phyloP scores from a whole-genome alignment of 2,113 vertebrate species.

The Trogon surrucura region DNA sequence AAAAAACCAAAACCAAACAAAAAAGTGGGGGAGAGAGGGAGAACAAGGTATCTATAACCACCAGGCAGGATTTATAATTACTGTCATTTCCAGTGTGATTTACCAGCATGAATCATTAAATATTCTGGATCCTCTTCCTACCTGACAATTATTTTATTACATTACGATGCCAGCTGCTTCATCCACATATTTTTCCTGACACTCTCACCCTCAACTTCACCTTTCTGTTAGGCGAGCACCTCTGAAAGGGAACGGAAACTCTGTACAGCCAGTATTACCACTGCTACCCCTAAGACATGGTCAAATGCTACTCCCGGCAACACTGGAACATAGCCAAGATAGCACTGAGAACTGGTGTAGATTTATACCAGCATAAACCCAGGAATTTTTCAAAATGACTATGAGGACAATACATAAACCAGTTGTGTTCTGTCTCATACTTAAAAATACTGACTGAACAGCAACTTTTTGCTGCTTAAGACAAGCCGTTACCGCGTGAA shows the following conservation, averaged over 20 bases:
- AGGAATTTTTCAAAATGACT: not conserved
- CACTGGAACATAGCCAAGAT: not conserved
- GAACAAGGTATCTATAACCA: not conserved
- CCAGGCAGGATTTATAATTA: not conserved
- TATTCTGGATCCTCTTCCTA: not conserved
- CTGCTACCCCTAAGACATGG: not conserved
- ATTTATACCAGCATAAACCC: not conserved
- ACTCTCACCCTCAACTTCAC: not conserved
- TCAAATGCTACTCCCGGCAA: not conserved
- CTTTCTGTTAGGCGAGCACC: not conserved
- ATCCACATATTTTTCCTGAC: not conserved
- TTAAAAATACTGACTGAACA: not conserved
- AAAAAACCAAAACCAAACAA: not conserved
- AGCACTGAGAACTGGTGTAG: not conserved
- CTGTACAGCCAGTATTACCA: not conserved
- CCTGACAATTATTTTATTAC: not conserved
- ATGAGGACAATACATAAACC: not conserved
- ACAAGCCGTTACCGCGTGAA: not conserved
- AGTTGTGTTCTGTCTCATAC: not conserved
- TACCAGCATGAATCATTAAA: not conserved
- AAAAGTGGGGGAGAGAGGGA: fast-evolving
- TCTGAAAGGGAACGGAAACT: not conserved
- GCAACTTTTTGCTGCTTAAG: not conserved
- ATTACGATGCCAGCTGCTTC: not conserved
- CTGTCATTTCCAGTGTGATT: not conserved